Base-by-base conservation (phyloP, 2,113 vertebrate genomes). In the cat (Felis catus) region DNA sequence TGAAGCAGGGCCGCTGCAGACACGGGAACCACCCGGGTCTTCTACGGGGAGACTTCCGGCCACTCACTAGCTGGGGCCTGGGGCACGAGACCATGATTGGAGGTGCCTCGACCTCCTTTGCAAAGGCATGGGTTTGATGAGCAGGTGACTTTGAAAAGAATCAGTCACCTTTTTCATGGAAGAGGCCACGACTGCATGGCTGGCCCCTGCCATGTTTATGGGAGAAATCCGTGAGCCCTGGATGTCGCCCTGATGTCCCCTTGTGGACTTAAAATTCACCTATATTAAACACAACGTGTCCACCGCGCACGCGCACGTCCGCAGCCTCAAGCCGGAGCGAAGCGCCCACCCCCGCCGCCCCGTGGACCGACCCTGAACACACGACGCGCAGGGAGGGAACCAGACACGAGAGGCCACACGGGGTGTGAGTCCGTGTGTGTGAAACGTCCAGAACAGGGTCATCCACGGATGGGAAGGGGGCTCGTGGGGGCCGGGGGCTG, bases 61-160 rank as follows among this genome's bases (percentile, higher is more conserved):
- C 25, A 3, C 53, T 9, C 29, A 83, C n/a, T 5, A 11, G 10
- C 82, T 16, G 61, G 16, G 23, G 14, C 9, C 33, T n/a, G 36
- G 36, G 45, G 36, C 73, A 21, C 65, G 23, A 23, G 8, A 21
- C 39, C 39, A 53, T 55, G 3, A 5, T 21, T 4, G 31, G 55
- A 48, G 53, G 25, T 0, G 2, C 39, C 48, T 23, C 3, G 0
- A 14, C 0, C 5, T 66, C 15, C 92, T 70, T 63, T 63, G 55
- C 31, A 11, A 39, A 29, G 33, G 6, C 21, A 4, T 0, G 8
- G 91, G 39, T 11, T 12, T 71, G 63, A 31, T 13, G 65, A 66
- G 58, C 29, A 36, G 41, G 65, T 2, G 23, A 5, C 68, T 68
- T n/a, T 33, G 21, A 63, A 73, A 55, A 61, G 83, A 4, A 21